Evolutionary conservation across 2,888 invertebrate species (phyloP), one percentile per base, ranked within the genome.

Genomic region (Pristionchus exspectatus): DNA sequence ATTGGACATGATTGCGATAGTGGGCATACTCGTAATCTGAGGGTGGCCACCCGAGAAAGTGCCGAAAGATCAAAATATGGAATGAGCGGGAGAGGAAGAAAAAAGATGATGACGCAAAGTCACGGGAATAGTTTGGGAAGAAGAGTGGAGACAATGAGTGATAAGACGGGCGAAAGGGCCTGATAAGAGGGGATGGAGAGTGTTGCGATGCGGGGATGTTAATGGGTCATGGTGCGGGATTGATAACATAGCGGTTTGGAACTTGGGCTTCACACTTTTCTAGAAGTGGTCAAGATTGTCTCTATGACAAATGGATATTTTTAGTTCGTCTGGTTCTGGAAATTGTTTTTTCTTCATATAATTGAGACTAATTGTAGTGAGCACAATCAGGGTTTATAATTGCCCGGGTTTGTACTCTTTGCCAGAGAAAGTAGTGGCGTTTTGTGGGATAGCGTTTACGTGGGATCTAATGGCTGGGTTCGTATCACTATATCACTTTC

Each of bases 131-230:
- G 24, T 7, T 81, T 81, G 83, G 54, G 54, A 50, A 50, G 83
- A 56, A 83, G 83, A 56, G 54, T n/a, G 83, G 56, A 81, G 56
- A 83, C 54, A 56, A 50, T 83, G 38, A 81, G 83, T 83, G 83
- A 83, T 83, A 83, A 56, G 38, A 16, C 14, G 33, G 30, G 30
- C 27, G 7, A 33, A 50, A 30, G 50, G 56, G 56, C n/a, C 44
- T 12, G 81, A 30, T 30, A 56, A 56, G 83, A 30, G 50, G 50
- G 50, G 38, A 38, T 18, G 56, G 56, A 56, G 56, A 83, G 83
- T 63, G 84, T 59, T 56, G 84, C 84, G 59, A 63, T 59, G 81
- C 12, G 21, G 14, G 27, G 33, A 59, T 59, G 16, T 30, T 44
- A 38, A 83, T n/a, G 83, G 83, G 56, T 50, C 50, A 24, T 81